phyloP scores from a whole-genome alignment of 2,113 vertebrate species.

The Burhinus bistriatus region DNA sequence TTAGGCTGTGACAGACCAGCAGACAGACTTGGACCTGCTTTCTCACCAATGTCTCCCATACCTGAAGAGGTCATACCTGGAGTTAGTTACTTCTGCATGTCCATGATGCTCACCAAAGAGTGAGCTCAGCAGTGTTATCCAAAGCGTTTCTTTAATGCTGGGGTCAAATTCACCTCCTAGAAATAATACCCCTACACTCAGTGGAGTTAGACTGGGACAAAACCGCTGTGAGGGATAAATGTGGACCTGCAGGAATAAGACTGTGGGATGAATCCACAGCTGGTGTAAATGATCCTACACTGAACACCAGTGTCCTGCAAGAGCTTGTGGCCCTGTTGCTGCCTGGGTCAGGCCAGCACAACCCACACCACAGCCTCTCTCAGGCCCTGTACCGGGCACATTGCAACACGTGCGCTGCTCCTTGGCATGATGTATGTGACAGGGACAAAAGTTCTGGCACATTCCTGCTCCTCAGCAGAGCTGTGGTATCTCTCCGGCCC shows the following conservation, averaged over 20 bases:
- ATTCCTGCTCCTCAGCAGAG: background rate
- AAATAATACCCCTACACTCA: background rate
- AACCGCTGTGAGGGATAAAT: background rate
- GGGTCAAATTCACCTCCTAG: background rate
- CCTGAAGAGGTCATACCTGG: background rate
- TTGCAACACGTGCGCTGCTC: background rate
- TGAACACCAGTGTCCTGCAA: background rate
- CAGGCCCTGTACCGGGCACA: background rate
- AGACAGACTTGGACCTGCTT: background rate
- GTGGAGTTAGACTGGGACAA: background rate
- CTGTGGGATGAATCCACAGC: background rate
- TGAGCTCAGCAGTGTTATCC: background rate
- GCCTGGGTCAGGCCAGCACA: background rate
- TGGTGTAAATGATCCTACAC: background rate
- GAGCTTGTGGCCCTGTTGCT: background rate
- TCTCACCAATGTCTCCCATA: background rate
- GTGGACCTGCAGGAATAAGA: background rate
- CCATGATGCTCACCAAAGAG: background rate
- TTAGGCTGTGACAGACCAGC: background rate
- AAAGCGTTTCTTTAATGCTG: background rate
- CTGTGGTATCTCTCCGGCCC: background rate
- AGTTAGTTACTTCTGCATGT: background rate
- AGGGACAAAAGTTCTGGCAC: background rate
- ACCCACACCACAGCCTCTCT: background rate
- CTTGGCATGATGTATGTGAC: background rate